phyloP scores from a whole-genome alignment of 2,113 vertebrate species.

The Pachyramphus minor region DNA sequence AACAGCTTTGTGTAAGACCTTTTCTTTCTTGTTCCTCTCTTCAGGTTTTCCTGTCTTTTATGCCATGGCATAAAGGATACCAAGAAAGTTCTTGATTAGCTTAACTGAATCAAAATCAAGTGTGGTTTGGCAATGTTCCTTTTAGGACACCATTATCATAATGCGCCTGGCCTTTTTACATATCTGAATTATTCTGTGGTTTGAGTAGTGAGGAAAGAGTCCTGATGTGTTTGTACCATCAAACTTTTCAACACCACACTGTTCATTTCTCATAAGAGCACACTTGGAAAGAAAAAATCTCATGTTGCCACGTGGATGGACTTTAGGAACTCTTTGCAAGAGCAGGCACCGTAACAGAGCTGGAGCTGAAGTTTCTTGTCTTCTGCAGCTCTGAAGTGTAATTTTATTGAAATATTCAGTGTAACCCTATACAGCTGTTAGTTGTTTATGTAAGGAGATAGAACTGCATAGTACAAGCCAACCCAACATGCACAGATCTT shows the following conservation, averaged over 20 bases:
- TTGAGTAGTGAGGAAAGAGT: slow-evolving; percentile 11
- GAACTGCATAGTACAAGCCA: neutral
- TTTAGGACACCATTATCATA: neutral
- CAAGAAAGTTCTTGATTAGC: neutral
- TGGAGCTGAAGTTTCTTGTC: neutral
- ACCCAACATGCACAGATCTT: neutral
- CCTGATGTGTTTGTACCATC: neutral
- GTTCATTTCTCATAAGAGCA: neutral
- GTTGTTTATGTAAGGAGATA: neutral
- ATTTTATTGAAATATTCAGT: neutral
- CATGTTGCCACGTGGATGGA: neutral
- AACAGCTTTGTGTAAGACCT: neutral
- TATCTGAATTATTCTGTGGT: neutral
- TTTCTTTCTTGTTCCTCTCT: neutral
- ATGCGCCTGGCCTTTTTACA: neutral
- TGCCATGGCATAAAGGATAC: neutral
- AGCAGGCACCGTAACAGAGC: neutral
- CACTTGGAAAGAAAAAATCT: neutral
- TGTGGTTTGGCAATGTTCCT: neutral
- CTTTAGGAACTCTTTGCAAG: neutral
- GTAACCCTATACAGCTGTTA: neutral
- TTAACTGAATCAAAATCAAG: slow-evolving; percentile 15
- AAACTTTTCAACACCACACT: neutral
- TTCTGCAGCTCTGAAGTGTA: neutral
- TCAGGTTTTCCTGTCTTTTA: neutral